Evolutionary conservation across 2,888 invertebrate genomes (phyloP), one percentile per base, ranked within the genome.

Genomic region (Amphipoea lucens): DNA sequence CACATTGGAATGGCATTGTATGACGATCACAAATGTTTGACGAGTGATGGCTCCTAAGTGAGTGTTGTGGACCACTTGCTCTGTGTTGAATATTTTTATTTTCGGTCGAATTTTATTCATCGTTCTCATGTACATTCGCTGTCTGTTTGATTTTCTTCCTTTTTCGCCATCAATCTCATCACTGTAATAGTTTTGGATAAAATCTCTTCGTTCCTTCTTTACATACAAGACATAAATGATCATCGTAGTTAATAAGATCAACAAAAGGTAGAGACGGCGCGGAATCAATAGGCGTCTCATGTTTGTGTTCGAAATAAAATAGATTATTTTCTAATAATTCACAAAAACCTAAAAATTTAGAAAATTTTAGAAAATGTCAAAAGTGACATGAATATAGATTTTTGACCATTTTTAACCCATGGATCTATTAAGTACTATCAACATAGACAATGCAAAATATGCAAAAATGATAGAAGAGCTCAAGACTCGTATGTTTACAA

Each of bases 1-100:
- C 4, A 83, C 79, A 74, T 91, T 91, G 9, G 90, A 82, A 69
- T 92, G 91, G 0, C 93, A 93, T 74, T 92, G 91, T 57, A 94
- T 90, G 5, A 94, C 93, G 9, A 94, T 85, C 0, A 93, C 82
- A 4, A 86, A 85, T 2, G 87, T 86, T 20, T 77, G 68, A 14
- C 80, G 69, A 9, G 45, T 76, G 7, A 90, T 78, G 0, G 74
- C 54, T 11, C 85, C 88, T n/a, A 86, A 87, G 23, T 85, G 20
- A 20, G 67, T 29, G 66, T 93, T 91, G 57, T 84, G 65, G 17
- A 93, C 70, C 0, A 11, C 54, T 75, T 91, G 91, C 0, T 87
- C 78, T 5, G 87, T 82, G 63, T 94, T 94, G 0, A 90, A 71
- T 42, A 71, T n/a, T n/a, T 83, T 86, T 20, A 93, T 84, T 60